Evolutionary conservation across 2,113 vertebrate species (phyloP), one percentile per base, ranked within the genome.

Genomic region (Ia io): DNA sequence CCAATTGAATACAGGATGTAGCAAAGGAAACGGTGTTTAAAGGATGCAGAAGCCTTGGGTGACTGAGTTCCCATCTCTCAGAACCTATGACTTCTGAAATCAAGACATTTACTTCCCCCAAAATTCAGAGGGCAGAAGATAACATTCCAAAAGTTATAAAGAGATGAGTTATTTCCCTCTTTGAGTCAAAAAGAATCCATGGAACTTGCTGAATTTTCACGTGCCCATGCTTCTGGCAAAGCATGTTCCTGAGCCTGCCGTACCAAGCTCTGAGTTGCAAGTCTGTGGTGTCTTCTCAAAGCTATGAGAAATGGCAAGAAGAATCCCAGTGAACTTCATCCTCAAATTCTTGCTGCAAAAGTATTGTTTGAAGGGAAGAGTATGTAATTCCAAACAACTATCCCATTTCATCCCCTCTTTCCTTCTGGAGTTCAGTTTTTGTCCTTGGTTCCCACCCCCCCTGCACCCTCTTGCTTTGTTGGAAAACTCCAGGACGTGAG

Each of bases 401-500:
- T 11, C 47, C 35, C 13, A 40, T 59, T 63, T 86, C 30, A 56
- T 82, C 67, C 32, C 88, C 28, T 84, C 32, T 87, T 83, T n/a
- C 18, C n/a, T 77, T 18, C 44, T 65, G 28, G 56, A 79, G 37
- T 95, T 91, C 84, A 69, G 20, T 79, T 90, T 94, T 83, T 96
- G 79, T 47, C 78, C 94, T 89, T 86, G 87, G 35, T 49, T 77
- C 89, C 89, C 53, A n/a, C 83, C 42, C 9, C 28, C 17, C 1
- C 23, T 70, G 25, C 25, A 1, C 32, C 73, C 61, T 8, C 8
- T 11, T 42, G 37, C 69, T 80, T 56, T 51, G 77, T 0, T 65
- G 61, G 94, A 95, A 97, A 6, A 0, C 2, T 90, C 84, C 44
- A 74, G n/a, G 17, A 61, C 16, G 80, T 95, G 47, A 97, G 74